Conservation (phyloP, 2,888 invertebrate species). For the Spodoptera picta region DNA sequence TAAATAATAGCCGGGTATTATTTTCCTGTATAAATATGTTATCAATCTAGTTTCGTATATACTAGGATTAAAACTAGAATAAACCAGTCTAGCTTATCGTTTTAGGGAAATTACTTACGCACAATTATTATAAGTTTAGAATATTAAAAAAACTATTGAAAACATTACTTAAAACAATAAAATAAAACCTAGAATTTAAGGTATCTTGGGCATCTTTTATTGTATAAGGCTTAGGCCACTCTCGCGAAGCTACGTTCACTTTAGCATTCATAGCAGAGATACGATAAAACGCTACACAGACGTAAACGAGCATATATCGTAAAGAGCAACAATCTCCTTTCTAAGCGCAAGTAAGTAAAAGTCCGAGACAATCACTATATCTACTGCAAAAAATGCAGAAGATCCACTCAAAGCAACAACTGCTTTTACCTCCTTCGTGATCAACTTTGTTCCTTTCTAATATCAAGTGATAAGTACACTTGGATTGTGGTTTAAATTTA, state of each 20-base stretch:
- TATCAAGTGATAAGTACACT: too few species aligned
- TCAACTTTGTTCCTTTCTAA: too few species aligned
- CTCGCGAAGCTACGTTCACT: slow-evolving; percentile 29
- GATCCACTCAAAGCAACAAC: neutral
- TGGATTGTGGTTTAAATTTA: too few species aligned
- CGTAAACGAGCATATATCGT: slow-evolving; percentile 46
- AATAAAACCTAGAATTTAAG: neutral
- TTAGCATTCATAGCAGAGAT: slow-evolving; percentile 32
- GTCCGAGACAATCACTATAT: slow-evolving; percentile 38
- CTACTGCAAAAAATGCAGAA: slow-evolving; percentile 12
- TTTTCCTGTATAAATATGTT: too few species aligned
- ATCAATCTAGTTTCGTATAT: too few species aligned
- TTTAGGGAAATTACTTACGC: too few species aligned
- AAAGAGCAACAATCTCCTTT: slow-evolving; percentile 49
- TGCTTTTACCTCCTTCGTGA: too few species aligned
- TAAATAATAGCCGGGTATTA: too few species aligned
- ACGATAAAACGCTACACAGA: slow-evolving; percentile 32
- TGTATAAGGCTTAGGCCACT: slow-evolving; percentile 10
- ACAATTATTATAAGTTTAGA: too few species aligned
- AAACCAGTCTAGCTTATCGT: too few species aligned
- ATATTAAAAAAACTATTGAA: too few species aligned
- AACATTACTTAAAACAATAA: neutral
- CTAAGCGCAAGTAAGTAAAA: slow-evolving; percentile 54
- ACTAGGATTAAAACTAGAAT: too few species aligned
- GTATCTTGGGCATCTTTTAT: neutral